Base-by-base conservation (phyloP, 2,797 vertebrate species). In the Salmo trutta region DNA sequence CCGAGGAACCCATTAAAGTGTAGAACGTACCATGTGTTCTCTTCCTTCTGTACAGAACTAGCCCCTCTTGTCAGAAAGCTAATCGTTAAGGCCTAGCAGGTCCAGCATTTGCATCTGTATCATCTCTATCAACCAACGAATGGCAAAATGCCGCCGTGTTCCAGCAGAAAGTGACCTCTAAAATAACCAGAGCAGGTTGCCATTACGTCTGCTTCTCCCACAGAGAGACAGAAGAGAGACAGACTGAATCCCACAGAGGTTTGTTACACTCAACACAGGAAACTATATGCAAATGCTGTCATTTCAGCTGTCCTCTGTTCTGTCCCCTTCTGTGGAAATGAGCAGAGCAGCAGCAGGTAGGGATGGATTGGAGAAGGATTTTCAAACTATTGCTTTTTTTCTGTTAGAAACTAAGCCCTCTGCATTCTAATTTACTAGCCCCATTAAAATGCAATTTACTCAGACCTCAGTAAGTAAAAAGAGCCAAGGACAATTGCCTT, bases 371-470 rank as follows among this genome's bases (percentile, higher is more conserved):
- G 80, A 87, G 67, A 80, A 89, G 84, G 89, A 92, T 92, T 89
- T 88, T 81, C 81, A 79, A 79, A 81, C 80, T 79, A 82, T 86
- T 17, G 1, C 79, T 77, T 33, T 41, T 36, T 77, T 81, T 82
- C 78, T 81, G 84, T 83, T 78, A 80, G 82, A 83, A 88, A 83
- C 81, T 85, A 84, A 83, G 86, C 81, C 71, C 71, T 84, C 86
- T 89, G 90, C 88, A 90, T 93, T 89, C 82, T 90, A 90, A 92
- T 92, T 88, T 84, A 83, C 81, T 52, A 83, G 86, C 83, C 4
- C 66, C 88, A 90, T 93, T 91, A 90, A 90, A 90, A 81, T 83
- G 82, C 86, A 84, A 85, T 93, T 89, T 89, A 85, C 88, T 86
- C 79, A 79, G 77, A 83, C 84, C 88, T 88, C 84, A 83, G 87